Conservation (phyloP, 2,113 vertebrate genomes). For the Eulemur macaco region DNA sequence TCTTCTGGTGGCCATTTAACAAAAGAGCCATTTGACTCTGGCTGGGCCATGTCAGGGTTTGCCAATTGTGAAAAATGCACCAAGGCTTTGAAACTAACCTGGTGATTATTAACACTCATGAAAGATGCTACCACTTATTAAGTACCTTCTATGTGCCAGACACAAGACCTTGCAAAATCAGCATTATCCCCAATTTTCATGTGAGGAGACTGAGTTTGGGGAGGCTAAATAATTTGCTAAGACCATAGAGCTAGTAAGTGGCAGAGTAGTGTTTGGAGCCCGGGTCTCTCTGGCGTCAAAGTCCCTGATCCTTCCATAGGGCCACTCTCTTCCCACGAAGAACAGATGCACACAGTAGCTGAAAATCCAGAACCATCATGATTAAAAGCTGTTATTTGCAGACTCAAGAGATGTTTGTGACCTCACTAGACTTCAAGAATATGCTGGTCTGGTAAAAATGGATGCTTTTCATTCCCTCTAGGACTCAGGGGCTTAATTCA, state of each 20-base stretch:
- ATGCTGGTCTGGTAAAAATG: neutral
- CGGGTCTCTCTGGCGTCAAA: neutral
- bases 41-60: neutral
- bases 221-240: neutral
- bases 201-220: neutral
- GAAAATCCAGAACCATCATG: neutral
- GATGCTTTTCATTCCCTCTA: neutral
- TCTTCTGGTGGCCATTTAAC: neutral
- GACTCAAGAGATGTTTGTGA: neutral
- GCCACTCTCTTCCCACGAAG: neutral
- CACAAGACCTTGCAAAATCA: neutral
- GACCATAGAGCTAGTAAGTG: neutral
- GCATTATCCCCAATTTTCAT: neutral
- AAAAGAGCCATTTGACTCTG: neutral
- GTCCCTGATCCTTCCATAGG: neutral
- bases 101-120: neutral
- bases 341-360: neutral
- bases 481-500: neutral
- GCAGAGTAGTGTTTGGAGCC: neutral
- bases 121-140: neutral
- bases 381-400: neutral
- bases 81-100: conserved; percentile 3
- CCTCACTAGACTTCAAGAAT: neutral
- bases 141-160: neutral
- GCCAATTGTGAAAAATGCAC: neutral